Base-by-base conservation (phyloP, 1,140 invertebrate species). In the Melanaphis sacchari region DNA sequence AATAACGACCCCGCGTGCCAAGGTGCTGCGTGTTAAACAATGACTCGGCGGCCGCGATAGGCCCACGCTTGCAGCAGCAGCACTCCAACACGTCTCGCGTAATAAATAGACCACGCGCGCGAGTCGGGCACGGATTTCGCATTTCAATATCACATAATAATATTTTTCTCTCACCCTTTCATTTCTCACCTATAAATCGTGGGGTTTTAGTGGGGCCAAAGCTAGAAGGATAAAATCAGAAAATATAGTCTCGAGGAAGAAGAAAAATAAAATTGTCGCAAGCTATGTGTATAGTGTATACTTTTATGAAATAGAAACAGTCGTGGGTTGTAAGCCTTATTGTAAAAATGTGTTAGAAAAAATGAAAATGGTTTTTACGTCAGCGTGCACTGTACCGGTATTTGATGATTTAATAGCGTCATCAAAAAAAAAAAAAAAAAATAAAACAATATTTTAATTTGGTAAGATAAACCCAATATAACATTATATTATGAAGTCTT, bases 81-180 rank as follows among this genome's bases (percentile, higher is more conserved):
- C 90, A 82, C 91, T 82, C 91, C 59, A 36, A 82, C 91, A 92
- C 91, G 91, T 92, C 40, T 49, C 59, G 91, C n/a, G 88, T 88
- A 84, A 92, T 92, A 92, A 92, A 92, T 92, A 92, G 76, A 92
- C 90, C 90, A 36, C 90, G 87, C 85, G 43, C 43, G 41, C 87
- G 87, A 89, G 43, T 21, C 66, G 40, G 90, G 90, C 91, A 92
- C 91, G 91, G 91, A 92, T 92, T 92, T 82, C 91, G 91, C 91
- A 82, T 92, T 92, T 92, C 91, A 92, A 92, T 92, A 92, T 92
- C 91, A 43, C 66, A 52, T 43, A n/a, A 52, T 43, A n/a, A 91
- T 91, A 41, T 36, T 89, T 49, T 52, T 49, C n/a, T 36, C 46
- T 88, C 85, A 21, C 43, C 43, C 85, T 88, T 49, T 88, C 85